Evolutionary conservation across 2,888 invertebrate species (phyloP).

Genomic region (Strigamia maritima): DNA sequence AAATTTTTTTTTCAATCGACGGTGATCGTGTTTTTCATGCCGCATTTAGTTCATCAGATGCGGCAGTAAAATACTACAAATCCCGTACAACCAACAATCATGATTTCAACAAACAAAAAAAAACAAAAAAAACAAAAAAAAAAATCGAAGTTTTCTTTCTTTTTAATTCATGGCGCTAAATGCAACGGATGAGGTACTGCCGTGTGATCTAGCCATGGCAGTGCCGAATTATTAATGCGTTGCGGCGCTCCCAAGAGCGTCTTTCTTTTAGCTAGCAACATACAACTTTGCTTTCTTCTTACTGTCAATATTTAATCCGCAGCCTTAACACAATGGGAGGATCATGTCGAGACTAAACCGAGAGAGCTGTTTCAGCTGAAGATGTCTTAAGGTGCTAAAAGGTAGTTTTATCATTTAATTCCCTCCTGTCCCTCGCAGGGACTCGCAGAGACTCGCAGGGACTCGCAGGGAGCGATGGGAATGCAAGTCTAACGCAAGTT

Average conservation of each 20-base stretch:
- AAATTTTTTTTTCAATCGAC: too few species aligned
- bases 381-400: slow-evolving; percentile 9
- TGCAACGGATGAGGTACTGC: neutral
- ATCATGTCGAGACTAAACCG: slow-evolving; percentile 15
- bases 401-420: slow-evolving; percentile 15
- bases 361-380: neutral
- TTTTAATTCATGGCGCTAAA: slow-evolving; percentile 5
- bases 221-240: neutral
- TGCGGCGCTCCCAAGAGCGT: slow-evolving; percentile 9
- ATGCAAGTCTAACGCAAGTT: neutral
- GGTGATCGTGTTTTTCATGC: too few species aligned
- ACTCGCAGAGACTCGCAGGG: too few species aligned
- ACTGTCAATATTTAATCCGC: slow-evolving; percentile 10
- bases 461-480: neutral
- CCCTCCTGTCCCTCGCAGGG: neutral
- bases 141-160: neutral
- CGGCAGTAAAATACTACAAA: too few species aligned
- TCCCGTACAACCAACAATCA: too few species aligned
- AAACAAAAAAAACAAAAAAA: too few species aligned
- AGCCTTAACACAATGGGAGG: slow-evolving; percentile 1
- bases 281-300: slow-evolving; percentile 10
- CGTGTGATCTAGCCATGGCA: neutral
- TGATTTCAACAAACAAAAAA: too few species aligned
- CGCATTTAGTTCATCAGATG: too few species aligned
- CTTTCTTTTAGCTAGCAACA: neutral